These are phyloP conservation scores for Brachyptera putata DNA, from an alignment of 2,888 invertebrate genomes.

Conservation along the genomic window DNA sequence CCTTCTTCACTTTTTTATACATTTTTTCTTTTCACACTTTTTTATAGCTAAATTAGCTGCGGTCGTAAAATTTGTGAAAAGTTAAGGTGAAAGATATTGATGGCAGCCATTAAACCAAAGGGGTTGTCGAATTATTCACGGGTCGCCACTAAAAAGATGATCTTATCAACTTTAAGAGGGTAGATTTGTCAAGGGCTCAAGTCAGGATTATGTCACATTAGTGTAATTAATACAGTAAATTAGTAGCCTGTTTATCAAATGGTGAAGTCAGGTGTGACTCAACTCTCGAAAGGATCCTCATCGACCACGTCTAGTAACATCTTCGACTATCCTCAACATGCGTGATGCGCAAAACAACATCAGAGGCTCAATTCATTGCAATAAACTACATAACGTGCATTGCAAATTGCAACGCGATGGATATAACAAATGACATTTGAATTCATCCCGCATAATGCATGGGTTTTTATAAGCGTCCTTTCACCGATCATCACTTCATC, in stretches of 20 bases:
- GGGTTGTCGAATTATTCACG: constrained; percentile 11
- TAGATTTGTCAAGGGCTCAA: constrained; percentile 5
- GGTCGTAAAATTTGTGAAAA: constrained; percentile 6
- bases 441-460: no score
- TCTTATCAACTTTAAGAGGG: not conserved
- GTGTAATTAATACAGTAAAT: not conserved
- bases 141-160: not conserved
- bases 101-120: constrained; percentile 7
- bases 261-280: not conserved
- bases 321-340: no score
- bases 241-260: not conserved
- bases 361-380: no score
- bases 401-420: no score
- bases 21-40: no score
- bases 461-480: no score
- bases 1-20: no score
- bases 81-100: constrained; percentile 15
- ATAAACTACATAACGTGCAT: no score
- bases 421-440: no score
- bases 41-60: not conserved
- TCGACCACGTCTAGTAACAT: no score
- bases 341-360: no score
- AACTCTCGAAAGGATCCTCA: not conserved
- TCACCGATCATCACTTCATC: no score
- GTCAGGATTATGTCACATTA: constrained; percentile 7